Conservation (phyloP, 2,888 invertebrate genomes). For the Thera obeliscata region DNA sequence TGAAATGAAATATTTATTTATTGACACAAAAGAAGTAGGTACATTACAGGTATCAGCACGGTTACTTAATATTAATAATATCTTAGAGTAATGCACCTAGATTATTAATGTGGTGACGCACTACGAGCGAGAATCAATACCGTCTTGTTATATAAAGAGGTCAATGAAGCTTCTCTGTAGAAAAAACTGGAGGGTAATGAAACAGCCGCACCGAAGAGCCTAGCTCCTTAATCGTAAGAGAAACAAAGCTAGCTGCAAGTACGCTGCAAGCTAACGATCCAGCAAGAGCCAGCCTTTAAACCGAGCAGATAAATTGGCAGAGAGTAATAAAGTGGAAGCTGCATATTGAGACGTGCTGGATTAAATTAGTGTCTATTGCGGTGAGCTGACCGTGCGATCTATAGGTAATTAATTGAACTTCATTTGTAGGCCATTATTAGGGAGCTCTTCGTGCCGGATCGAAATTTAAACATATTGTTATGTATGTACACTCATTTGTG, state of each 20-base stretch:
- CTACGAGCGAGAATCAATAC: too few species aligned
- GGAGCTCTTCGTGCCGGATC: not conserved
- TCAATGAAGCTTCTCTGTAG: too few species aligned
- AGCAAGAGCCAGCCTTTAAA: slow-evolving; percentile 16
- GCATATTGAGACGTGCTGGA: slow-evolving; percentile 40
- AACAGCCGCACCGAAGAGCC: too few species aligned
- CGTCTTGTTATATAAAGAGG: too few species aligned
- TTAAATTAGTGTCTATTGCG: slow-evolving; percentile 42
- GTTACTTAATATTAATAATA: too few species aligned
- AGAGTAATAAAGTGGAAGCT: slow-evolving; percentile 42
- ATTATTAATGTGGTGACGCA: too few species aligned
- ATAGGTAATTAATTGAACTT: slow-evolving; percentile 24
- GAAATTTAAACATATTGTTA: not conserved
- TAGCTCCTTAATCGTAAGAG: too few species aligned
- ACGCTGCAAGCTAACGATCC: not conserved
- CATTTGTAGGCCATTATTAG: slow-evolving; percentile 7
- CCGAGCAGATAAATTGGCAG: slow-evolving; percentile 41
- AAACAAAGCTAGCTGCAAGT: not conserved
- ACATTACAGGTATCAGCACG: too few species aligned
- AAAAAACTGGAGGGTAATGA: too few species aligned
- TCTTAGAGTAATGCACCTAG: too few species aligned
- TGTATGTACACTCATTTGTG: not conserved
- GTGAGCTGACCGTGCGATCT: slow-evolving; percentile 31
- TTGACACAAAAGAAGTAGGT: too few species aligned
- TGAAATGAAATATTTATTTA: too few species aligned